A percentile compares a stretch with the other conserved stretches of the same genome.
Conservation (phyloP, 2,797 vertebrate species). For the Stomatorhinus walkeri region DNA sequence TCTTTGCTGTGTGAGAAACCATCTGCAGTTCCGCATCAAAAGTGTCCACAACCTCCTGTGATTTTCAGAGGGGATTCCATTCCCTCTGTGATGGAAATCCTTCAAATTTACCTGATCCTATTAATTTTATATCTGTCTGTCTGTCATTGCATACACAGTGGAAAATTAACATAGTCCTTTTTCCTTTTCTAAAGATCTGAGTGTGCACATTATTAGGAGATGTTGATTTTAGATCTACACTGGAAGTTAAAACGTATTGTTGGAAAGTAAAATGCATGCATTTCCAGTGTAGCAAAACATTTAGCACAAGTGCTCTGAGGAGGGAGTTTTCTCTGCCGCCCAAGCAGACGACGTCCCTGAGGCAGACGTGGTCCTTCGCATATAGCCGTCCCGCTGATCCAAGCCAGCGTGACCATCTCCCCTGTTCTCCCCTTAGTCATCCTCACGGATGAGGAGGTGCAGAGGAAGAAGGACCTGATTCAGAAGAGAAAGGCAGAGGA, state of each 20-base stretch:
- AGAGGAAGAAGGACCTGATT: slow-evolving; percentile 92
- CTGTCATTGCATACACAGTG: not conserved
- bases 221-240: not conserved
- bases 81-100: not conserved
- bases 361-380: not conserved
- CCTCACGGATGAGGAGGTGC: slow-evolving; percentile 92
- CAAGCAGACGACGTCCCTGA: not conserved
- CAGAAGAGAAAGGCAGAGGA: slow-evolving; percentile 89
- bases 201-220: not conserved
- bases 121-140: not conserved
- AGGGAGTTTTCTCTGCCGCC: not conserved
- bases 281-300: not conserved
- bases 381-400: not conserved
- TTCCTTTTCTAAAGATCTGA: not conserved
- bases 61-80: not conserved
- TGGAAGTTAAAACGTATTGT: not conserved
- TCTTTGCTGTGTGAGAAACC: not conserved
- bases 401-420: not conserved
- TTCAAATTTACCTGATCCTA: not conserved
- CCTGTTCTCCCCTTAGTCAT: slow-evolving; percentile 70
- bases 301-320: not conserved
- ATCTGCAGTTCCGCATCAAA: not conserved
- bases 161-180: not conserved
- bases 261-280: not conserved
- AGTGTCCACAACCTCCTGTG: not conserved